Evolutionary conservation across 2,113 vertebrate species (phyloP).

Genomic region (Rynchops niger): DNA sequence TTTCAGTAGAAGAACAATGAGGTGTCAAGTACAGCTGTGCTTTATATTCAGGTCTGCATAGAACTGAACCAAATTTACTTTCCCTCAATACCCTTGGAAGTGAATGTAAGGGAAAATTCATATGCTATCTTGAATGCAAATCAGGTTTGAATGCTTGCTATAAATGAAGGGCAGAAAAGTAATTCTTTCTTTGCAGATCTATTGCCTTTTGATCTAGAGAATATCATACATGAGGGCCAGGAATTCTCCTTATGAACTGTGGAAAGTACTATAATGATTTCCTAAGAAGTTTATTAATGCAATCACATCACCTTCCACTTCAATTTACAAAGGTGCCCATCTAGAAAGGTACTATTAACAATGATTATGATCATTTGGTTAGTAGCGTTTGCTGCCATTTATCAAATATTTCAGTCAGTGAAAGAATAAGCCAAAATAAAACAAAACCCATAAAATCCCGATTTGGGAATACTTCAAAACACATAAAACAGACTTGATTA

Average conservation of each 20-base stretch:
- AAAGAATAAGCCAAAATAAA: neutral
- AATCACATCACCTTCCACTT: constrained; percentile 5
- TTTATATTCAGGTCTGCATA: constrained; percentile 53
- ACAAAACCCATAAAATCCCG: neutral
- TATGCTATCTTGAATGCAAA: constrained; percentile 56
- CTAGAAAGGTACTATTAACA: neutral
- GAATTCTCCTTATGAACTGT: constrained; percentile 53
- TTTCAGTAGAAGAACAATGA: constrained; percentile 56
- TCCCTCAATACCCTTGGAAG: constrained; percentile 13
- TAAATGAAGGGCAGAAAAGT: constrained; percentile 52
- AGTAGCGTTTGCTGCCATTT: neutral
- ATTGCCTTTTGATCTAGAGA: neutral
- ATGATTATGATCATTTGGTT: neutral
- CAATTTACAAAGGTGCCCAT: neutral
- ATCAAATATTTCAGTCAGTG: neutral
- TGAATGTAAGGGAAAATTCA: constrained; percentile 51
- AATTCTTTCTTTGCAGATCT: constrained; percentile 20
- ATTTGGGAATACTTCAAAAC: constrained; percentile 1
- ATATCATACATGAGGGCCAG: constrained; percentile 5
- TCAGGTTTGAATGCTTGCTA: neutral
- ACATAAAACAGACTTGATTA: neutral
- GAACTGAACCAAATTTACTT: constrained; percentile 27
- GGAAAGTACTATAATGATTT: neutral
- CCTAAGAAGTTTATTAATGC: constrained; percentile 11
- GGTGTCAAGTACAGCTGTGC: constrained; percentile 40